Evolutionary conservation across 2,888 invertebrate genomes (phyloP), one percentile per base, ranked within the genome.

Genomic region (Hydriomena furcata): DNA sequence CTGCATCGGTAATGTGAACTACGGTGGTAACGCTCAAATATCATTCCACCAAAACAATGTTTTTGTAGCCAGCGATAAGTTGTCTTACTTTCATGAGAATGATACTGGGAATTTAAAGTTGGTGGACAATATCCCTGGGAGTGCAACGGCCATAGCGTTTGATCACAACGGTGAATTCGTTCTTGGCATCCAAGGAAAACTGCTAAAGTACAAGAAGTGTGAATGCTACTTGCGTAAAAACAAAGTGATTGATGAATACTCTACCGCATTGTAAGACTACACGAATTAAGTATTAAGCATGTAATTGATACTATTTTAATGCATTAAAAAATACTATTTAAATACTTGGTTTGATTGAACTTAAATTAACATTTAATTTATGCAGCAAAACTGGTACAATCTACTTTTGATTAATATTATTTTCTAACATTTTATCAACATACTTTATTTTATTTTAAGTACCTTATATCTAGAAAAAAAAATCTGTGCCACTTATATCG

Each of bases 71-170:
- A 84, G 82, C 52, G 68, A 76, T 34, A 73, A 73, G 13, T 61
- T 88, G 10, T 55, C 66, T 6, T 87, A 83, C 52, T 76, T 81
- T n/a, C 75, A 81, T 43, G 76, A 81, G 63, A 82, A 84, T 50
- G 76, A 82, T 35, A 73, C 73, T 7, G 74, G 70, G 1, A 68
- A 68, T 23, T 34, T 82, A n/a, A 79, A 79, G 60, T 35, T 64
- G n/a, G 71, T 83, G 0, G 56, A 73, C 10, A 76, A 82, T 60
- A 56, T 74, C 8, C 80, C 84, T 8, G 73, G 67, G 7, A 79
- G 76, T 49, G 69, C 80, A 11, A 82, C 84, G 20, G 76, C 87
- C 7, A 72, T 87, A 60, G 81, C 86, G 7, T 86, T 88, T 61
- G 81, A 87, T 54, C 50, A 63, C 10, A 49, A 56, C 24, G 86